Evolutionary conservation across 2,888 invertebrate species (phyloP), one percentile per base, ranked within the genome.

Genomic region (Trachelus iudaicus): DNA sequence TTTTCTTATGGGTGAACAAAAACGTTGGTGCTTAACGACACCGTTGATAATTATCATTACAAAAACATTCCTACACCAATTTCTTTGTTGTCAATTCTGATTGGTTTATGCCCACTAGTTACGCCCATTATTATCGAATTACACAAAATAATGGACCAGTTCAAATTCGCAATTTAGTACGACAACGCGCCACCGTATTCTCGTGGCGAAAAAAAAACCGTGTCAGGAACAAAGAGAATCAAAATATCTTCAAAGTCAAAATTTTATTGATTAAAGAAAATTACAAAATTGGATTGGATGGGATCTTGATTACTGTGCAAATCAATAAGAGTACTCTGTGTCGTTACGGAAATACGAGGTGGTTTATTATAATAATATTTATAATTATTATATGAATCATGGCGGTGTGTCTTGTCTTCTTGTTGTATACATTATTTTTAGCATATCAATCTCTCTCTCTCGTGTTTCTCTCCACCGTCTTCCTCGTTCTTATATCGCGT

Each of bases 331-430:
- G 56, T 56, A 56, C 56, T 56, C 56, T 9, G 56, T 56, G 56
- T 69, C 76, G 76, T 84, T 91, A 91, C 90, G 90, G 91, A 91
- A 91, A 91, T 91, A 91, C 91, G 90, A 90, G 91, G 88, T 90
- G 90, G 91, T 91, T 91, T 90, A 91, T 91, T 91, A 88, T 90
- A 90, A 89, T 90, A 88, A 88, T 90, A 89, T 90, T 91, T 89
- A 90, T 90, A 89, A 87, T 90, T 87, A 88, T 87, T 87, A 87
- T 56, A 56, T 89, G 88, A 86, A 86, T 89, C 85, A 85, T 88
- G 88, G 86, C 86, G 85, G 85, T 85, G 80, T 77, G 84, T 85
- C 79, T 83, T 69, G 81, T 82, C 78, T 87, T 23, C 23, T 56
- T 56, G 56, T 79, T 83, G 81, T 84, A 77, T 84, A 82, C 82